Evolutionary conservation across 1,140 invertebrate genomes (phyloP), one percentile per base, ranked within the genome.

Genomic region (Hyphantria cunea): DNA sequence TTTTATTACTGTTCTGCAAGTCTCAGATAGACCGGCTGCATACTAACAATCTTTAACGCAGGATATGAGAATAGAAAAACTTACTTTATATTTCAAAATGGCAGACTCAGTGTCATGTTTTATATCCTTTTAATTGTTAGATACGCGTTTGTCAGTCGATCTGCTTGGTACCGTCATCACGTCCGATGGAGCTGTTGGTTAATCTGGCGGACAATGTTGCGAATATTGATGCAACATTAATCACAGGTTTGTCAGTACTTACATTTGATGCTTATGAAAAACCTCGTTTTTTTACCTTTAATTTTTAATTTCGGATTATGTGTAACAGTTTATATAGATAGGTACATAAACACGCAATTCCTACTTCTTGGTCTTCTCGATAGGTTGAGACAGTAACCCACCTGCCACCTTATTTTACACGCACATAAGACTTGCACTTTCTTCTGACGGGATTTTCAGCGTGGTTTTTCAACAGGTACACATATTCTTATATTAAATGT

Each of bases 151-250:
- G 49, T 45, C n/a, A 34, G n/a, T 32, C 15, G 11, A 41, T 53
- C 41, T 64, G 34, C 37, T 74, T 62, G 49, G 42, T 25, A 72
- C 42, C 13, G 34, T 11, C 13, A 54, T 70, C 74, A 76, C 73
- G 74, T 78, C 32, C 37, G 34, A 17, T 39, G 15, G 63, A 66
- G 53, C 61, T 55, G 66, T 47, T 47, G 68, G 66, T 76, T 75
- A 76, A 80, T 80, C 75, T 74, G 74, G 70, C 65, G 68, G 17
- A 47, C 33, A 45, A 45, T 61, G 73, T 68, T 68, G 41, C 58
- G 75, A 78, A 86, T 83, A 82, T 71, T 80, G 80, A 83, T 82
- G 74, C 52, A 60, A 49, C 64, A 82, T 85, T 76, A 75, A 78
- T 82, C 74, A 84, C 78, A 51, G 54, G 14, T 48, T 49, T 9